phyloP scores from a whole-genome alignment of 2,797 vertebrate genomes.

The Microctenopoma lineatum region DNA sequence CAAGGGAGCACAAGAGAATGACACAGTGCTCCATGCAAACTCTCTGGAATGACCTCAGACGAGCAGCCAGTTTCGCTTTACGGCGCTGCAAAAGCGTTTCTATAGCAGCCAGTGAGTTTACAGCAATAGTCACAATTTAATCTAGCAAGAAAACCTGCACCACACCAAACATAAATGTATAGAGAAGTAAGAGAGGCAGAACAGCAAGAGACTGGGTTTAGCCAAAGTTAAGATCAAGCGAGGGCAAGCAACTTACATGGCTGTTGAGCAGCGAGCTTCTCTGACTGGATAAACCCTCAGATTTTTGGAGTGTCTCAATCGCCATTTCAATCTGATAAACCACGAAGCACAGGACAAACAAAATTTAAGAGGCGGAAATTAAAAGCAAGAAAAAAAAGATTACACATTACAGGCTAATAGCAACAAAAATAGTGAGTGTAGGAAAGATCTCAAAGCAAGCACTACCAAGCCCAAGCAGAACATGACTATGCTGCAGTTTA shows the following conservation, averaged over 20 bases:
- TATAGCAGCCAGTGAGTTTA: constrained; percentile 52
- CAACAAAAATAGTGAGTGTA: constrained; percentile 60
- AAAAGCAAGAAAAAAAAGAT: constrained; percentile 83
- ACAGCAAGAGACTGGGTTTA: constrained; percentile 37
- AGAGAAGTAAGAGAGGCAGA: constrained; percentile 35
- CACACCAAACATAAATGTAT: constrained; percentile 43
- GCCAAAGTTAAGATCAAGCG: constrained; percentile 47
- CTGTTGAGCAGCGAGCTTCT: constrained; percentile 99
- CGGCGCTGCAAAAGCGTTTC: constrained; percentile 54
- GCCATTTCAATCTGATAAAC: constrained; percentile 99
- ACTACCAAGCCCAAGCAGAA: constrained; percentile 74
- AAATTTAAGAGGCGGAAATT: constrained; percentile 85
- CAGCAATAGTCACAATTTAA: constrained; percentile 39
- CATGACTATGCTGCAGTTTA: constrained; percentile 29
- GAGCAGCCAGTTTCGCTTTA: constrained; percentile 21
- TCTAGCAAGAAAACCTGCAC: constrained; percentile 46
- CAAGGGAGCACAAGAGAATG: constrained; percentile 33
- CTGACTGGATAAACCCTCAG: constrained; percentile 98
- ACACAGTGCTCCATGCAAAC: constrained; percentile 1
- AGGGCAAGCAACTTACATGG: constrained; percentile 93
- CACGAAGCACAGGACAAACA: constrained; percentile 85
- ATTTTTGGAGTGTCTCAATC: constrained; percentile 99
- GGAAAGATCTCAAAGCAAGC: constrained; percentile 75
- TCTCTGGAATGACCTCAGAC: constrained; percentile 12
- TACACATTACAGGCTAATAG: constrained; percentile 57